Base-by-base conservation (phyloP, 2,888 invertebrate genomes). In the Lymantria dispar region DNA sequence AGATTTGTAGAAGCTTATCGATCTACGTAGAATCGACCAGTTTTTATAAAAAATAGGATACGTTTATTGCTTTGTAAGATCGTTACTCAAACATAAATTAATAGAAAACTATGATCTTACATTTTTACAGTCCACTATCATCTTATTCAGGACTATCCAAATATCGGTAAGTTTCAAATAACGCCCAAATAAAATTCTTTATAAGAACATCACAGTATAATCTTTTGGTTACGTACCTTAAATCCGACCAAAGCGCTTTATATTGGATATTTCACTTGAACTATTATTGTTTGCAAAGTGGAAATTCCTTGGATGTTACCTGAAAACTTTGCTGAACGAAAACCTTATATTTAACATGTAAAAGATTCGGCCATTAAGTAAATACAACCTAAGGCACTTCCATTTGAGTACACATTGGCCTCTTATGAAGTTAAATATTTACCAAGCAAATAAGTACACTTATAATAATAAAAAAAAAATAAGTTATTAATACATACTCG, bases 241-340 rank as follows among this genome's bases (percentile, higher is more conserved):
- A 49, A 56, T 60, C 38, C 48, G 42, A 56, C 51, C 63, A 65
- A 67, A 65, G 58, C 58, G 54, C 59, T 56, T 10, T 59, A 68
- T 64, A 64, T 70, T 56, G 65, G 75, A 78, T 75, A 77, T 78
- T 72, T 70, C 67, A 33, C 66, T 62, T 64, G 62, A 52, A 66
- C 65, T 38, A 38, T 38, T 67, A 72, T 70, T 70, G 71, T 73
- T 70, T 62, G 72, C 72, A 76, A 77, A 83, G 83, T 78, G 74
- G 76, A 83, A 85, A 86, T 85, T 80, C 83, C 77, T 73, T 49
- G 49, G 73, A 69, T 68, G 69, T 70, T 45, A 70, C 69, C 67
- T 72, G 68, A 68, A 64, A 72, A 69, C 49, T 58, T 59, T 74
- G 67, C 73, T 75, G 79, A 75, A 77, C 78, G 68, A 58, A 47